Base-by-base conservation (phyloP, 1,140 invertebrate genomes). In the Aphis gossypii region DNA sequence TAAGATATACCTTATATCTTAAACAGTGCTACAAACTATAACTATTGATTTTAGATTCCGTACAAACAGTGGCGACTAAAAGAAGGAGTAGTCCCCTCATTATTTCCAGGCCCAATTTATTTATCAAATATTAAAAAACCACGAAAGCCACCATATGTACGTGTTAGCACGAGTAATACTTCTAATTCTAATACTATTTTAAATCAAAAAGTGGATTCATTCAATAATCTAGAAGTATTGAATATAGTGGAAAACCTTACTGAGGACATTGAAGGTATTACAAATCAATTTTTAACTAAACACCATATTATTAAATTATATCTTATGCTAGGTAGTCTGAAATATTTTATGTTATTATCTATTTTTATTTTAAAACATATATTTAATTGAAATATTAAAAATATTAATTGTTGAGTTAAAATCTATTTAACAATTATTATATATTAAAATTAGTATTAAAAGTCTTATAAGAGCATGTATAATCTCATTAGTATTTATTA, bases 61-160 rank as follows among this genome's bases (percentile, higher is more conserved):
- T 82, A 82, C n/a, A 82, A 82, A 35, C 68, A 82, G n/a, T 82
- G 68, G 68, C 68, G 68, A 82, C 68, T 82, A 35, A 82, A 82
- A 35, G 68, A 82, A 35, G n/a, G 68, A 82, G 30, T 35, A 82
- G n/a, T 82, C 68, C 68, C 68, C n/a, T 82, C 68, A 35, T 82
- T 82, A n/a, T 82, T 82, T 82, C 68, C 68, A 35, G 68, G 68
- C 18, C 68, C 68, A 82, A n/a, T 35, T 35, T 82, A 82, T 82
- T 82, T 82, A 35, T 82, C 68, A 35, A n/a, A 82, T 35, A 82
- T 35, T n/a, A 82, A 38, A n/a, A 82, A 82, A 82, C 30, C 14
- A 82, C 68, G 68, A 82, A 18, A 82, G 11, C 68, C 68, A n/a
- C 68, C 68, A n/a, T n/a, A 0, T 82, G 68, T 35, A n/a, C 68